These are phyloP conservation scores for Eira barbara DNA, from an alignment of 2,113 vertebrate genomes.

Conservation along the genomic window DNA sequence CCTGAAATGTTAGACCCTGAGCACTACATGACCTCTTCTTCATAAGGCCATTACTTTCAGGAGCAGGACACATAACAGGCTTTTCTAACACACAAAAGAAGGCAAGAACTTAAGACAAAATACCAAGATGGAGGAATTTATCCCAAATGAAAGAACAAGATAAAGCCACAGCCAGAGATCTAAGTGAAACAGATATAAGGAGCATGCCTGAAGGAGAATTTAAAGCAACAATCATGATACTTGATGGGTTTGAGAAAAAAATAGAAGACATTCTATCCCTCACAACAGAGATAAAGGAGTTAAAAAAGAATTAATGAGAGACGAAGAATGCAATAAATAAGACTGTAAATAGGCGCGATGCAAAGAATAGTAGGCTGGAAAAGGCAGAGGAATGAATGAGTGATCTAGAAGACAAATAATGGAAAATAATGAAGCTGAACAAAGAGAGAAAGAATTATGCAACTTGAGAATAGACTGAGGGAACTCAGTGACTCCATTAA, in stretches of 20 bases:
- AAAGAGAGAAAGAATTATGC: neutral
- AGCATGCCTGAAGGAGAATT: neutral
- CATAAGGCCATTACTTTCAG: neutral
- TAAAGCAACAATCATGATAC: neutral
- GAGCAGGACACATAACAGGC: neutral
- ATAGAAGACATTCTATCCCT: neutral
- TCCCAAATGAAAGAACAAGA: neutral
- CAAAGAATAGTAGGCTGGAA: neutral
- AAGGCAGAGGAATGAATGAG: neutral
- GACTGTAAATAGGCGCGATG: neutral
- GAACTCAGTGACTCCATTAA: neutral
- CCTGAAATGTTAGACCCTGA: neutral
- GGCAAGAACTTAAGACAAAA: neutral
- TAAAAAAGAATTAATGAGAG: neutral
- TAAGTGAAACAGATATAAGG: neutral
- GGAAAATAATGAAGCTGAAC: neutral
- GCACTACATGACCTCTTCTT: neutral
- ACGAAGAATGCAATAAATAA: neutral
- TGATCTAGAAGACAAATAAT: neutral
- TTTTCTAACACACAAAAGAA: neutral
- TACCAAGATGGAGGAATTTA: neutral
- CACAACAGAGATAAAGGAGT: neutral
- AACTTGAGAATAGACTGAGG: neutral
- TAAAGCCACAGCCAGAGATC: neutral
- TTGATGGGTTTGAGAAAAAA: neutral